Conservation (phyloP, 1,140 invertebrate species). For the Acromyrmex charruanus region DNA sequence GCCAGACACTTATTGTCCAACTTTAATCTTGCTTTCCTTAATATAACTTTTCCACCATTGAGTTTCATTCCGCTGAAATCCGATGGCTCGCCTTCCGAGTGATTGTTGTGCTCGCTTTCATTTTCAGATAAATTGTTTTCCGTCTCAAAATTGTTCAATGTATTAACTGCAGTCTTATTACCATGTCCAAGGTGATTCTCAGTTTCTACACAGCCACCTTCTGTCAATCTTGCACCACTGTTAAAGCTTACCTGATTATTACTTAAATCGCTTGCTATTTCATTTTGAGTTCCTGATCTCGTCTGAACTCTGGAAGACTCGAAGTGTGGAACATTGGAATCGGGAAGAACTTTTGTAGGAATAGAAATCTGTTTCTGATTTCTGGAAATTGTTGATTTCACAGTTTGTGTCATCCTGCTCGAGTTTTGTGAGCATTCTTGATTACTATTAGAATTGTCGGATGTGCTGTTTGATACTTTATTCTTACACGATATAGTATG, state of each 20-base stretch:
- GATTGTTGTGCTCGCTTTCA: conserved; percentile 86
- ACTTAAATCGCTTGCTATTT: conserved; percentile 66
- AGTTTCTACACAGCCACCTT: conserved; percentile 37
- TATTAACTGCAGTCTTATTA: conserved; percentile 56
- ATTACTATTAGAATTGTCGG: conserved; percentile 45
- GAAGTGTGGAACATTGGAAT: conserved; percentile 81
- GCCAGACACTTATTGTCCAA: conserved; percentile 87
- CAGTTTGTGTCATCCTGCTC: conserved; percentile 59
- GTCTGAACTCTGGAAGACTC: conserved; percentile 86
- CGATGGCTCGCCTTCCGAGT: conserved; percentile 85
- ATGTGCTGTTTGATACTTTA: conserved; percentile 65
- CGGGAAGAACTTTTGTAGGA: conserved; percentile 83
- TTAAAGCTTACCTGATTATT: conserved; percentile 57
- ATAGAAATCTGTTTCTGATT: conserved; percentile 77
- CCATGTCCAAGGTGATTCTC: conserved; percentile 35
- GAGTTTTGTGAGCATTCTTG: conserved; percentile 64
- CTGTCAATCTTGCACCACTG: conserved; percentile 39
- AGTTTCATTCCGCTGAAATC: conserved; percentile 85
- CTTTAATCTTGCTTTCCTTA: conserved; percentile 90
- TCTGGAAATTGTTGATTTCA: conserved; percentile 67
- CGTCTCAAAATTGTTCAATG: conserved; percentile 85
- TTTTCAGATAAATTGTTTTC: conserved; percentile 87
- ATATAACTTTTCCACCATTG: conserved; percentile 89
- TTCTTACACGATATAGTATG: conserved; percentile 63
- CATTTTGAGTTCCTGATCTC: conserved; percentile 81